A percentile compares a stretch with the other conserved stretches of the same genome.
These are phyloP conservation scores for Trichomalopsis sarcophagae DNA, from an alignment of 1,140 invertebrate species.

Conservation along the genomic window DNA sequence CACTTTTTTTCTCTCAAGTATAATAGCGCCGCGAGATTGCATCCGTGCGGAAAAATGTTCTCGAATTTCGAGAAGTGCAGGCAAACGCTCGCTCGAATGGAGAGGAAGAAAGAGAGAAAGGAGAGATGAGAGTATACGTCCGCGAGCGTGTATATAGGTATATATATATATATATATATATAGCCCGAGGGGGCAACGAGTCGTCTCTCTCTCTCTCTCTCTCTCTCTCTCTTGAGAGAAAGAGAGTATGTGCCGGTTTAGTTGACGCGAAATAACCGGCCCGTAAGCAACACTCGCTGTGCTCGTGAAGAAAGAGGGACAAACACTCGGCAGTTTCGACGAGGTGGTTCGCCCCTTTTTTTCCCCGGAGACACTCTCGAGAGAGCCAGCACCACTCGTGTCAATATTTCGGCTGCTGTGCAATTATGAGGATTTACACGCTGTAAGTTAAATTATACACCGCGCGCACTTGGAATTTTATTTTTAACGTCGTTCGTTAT, in stretches of 20 bases:
- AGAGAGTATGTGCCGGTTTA: constrained; percentile 20
- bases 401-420: not conserved
- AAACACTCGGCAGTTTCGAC: not conserved
- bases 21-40: not conserved
- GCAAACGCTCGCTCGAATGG: not conserved
- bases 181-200: not conserved
- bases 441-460: not conserved
- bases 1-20: not conserved
- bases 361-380: too few species aligned
- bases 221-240: not conserved
- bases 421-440: not conserved
- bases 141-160: too few species aligned
- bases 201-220: not conserved
- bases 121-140: too few species aligned
- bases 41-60: not conserved
- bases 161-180: too few species aligned
- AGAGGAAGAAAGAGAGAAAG: not conserved
- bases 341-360: too few species aligned
- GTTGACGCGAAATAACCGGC: constrained; percentile 4
- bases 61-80: not conserved
- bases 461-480: too few species aligned
- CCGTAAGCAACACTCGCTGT: not conserved
- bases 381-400: too few species aligned
- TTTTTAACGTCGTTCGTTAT: too few species aligned
- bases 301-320: not conserved